These are phyloP conservation scores for Phoxinus phoxinus DNA, from an alignment of 2,113 vertebrate genomes.

Conservation along the genomic window DNA sequence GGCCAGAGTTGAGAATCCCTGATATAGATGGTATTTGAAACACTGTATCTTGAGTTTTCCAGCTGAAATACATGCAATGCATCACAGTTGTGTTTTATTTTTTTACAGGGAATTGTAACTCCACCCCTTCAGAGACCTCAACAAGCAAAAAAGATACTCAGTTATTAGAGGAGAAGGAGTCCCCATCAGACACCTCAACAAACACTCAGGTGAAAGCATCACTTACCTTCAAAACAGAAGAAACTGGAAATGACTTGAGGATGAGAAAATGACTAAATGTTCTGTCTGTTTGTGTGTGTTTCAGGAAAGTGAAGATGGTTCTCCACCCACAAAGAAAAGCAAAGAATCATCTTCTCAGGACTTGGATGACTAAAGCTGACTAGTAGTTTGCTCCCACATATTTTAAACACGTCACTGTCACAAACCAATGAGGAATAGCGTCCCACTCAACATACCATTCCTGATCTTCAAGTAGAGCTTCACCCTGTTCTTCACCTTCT, in stretches of 20 bases:
- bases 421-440: constrained; percentile 23
- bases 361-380: constrained; percentile 86
- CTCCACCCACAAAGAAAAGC: constrained; percentile 91
- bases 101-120: constrained; percentile 67
- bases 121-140: constrained; percentile 79
- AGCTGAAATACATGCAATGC: too few relatives aligned
- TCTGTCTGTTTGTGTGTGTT: not conserved
- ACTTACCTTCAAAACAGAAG: not conserved
- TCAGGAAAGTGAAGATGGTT: constrained; percentile 89
- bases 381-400: constrained; percentile 36
- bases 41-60: too few relatives aligned
- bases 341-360: constrained; percentile 92
- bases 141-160: constrained; percentile 83
- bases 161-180: constrained; percentile 82
- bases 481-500: constrained; percentile 22
- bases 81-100: not conserved
- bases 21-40: too few relatives aligned
- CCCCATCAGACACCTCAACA: constrained; percentile 82
- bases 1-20: too few relatives aligned
- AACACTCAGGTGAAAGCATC: constrained; percentile 86
- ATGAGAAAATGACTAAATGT: not conserved
- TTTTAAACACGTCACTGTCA: constrained; percentile 41
- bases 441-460: constrained; percentile 33
- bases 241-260: not conserved
- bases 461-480: constrained; percentile 34